phyloP scores from a whole-genome alignment of 1,140 invertebrate species.

The Drosophila sulfurigaster region DNA sequence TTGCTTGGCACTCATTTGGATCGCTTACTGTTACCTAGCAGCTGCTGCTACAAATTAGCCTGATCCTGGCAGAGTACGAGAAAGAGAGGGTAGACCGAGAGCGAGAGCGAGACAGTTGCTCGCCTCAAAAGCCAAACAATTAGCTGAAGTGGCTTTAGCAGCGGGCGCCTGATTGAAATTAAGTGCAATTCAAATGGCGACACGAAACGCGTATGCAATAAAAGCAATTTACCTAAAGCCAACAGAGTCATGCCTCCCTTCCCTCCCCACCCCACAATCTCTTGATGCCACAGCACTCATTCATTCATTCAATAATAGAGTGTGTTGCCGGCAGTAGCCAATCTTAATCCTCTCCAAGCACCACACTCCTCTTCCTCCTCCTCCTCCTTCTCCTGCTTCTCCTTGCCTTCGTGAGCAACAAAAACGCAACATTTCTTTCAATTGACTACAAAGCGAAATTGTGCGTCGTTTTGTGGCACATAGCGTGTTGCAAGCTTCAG shows the following conservation, averaged over 20 bases:
- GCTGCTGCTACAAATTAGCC: conserved; percentile 68
- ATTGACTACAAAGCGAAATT: conserved; percentile 54
- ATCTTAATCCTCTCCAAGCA: conserved; percentile 29
- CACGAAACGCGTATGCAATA: conserved; percentile 76
- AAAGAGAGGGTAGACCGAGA: background rate
- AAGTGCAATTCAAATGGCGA: conserved; percentile 81
- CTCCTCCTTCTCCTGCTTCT: no score
- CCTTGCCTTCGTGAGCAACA: background rate
- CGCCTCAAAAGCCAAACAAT: conserved; percentile 70
- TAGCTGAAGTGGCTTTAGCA: conserved; percentile 78
- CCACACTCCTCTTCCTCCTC: background rate
- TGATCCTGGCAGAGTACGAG: conserved; percentile 30
- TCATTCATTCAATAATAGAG: conserved; percentile 44
- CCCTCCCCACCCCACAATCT: background rate
- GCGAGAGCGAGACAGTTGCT: background rate
- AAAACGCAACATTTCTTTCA: conserved; percentile 46
- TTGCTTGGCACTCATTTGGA: conserved; percentile 11
- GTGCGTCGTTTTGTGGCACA: conserved; percentile 45
- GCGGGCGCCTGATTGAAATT: conserved; percentile 80
- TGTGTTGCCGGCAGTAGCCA: conserved; percentile 34
- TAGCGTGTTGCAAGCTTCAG: conserved; percentile 7
- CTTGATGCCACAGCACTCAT: background rate
- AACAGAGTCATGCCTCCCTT: conserved; percentile 16
- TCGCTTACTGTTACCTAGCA: conserved; percentile 63
- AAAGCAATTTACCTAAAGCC: conserved; percentile 80